These are phyloP conservation scores for Anabas testudineus DNA, from an alignment of 2,797 vertebrate genomes.

Conservation along the genomic window DNA sequence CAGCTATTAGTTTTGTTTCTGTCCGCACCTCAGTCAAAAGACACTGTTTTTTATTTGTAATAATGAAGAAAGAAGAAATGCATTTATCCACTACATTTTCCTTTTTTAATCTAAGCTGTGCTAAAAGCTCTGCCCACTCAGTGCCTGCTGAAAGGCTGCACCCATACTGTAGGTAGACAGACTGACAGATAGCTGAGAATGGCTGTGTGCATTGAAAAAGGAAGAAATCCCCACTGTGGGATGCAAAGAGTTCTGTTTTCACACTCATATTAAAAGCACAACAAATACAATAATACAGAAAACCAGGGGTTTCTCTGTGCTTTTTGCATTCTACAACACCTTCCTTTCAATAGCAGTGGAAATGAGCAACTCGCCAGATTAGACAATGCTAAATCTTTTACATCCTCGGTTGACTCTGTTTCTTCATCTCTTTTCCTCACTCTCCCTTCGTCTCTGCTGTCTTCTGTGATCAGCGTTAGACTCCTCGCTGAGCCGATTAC, in stretches of 20 bases:
- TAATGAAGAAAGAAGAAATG: neutral
- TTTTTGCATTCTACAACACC: conserved; percentile 15
- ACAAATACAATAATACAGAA: neutral
- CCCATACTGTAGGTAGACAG: conserved; percentile 14
- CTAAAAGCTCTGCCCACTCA: conserved; percentile 22
- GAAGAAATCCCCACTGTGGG: neutral
- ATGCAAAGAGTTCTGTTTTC: conserved; percentile 10
- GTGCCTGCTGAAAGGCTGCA: conserved; percentile 13
- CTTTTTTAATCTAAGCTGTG: neutral
- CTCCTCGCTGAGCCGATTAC: conserved; percentile 61
- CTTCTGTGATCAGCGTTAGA: conserved; percentile 61
- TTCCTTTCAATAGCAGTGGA: conserved; percentile 8
- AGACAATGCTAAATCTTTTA: conserved; percentile 36
- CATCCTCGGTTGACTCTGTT: conserved; percentile 42
- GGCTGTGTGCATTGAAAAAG: neutral
- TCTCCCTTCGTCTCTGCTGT: conserved; percentile 60
- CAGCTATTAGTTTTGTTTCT: no score
- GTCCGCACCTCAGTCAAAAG: no score
- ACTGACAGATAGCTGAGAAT: conserved; percentile 6
- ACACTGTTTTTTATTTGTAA: neutral
- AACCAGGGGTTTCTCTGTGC: neutral
- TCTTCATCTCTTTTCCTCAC: conserved; percentile 37
- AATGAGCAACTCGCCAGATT: conserved; percentile 13
- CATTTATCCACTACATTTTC: neutral
- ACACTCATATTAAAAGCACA: neutral